Conservation (phyloP, 2,113 vertebrate genomes). For the Marcusenius ussheri region DNA sequence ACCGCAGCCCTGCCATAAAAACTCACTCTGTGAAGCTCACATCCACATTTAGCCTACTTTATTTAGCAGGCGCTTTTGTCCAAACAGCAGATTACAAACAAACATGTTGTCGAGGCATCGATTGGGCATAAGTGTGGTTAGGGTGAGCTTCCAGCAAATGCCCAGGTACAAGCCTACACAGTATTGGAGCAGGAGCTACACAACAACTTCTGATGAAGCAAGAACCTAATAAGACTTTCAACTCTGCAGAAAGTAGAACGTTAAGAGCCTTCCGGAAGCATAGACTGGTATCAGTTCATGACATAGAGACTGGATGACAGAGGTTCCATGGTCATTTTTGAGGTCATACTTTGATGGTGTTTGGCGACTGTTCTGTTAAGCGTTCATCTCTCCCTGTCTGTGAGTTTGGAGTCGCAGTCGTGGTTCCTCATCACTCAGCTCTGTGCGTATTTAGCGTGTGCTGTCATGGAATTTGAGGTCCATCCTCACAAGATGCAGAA, state of each 20-base stretch:
- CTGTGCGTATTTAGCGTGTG: background rate
- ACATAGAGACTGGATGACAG: background rate
- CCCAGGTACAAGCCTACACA: background rate
- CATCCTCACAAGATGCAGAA: background rate
- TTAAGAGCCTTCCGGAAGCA: background rate
- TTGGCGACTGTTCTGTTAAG: background rate
- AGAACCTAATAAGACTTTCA: background rate
- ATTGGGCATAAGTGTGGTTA: background rate
- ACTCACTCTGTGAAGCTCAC: background rate
- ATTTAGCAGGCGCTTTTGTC: background rate
- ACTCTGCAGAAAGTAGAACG: background rate
- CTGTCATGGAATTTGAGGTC: background rate
- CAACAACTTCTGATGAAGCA: background rate
- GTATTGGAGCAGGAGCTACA: background rate
- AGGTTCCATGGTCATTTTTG: background rate
- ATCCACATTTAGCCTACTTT: background rate
- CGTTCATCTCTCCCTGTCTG: background rate
- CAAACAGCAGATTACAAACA: background rate
- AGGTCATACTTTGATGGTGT: background rate
- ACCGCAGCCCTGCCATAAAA: background rate
- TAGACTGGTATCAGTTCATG: background rate
- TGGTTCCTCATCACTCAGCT: background rate
- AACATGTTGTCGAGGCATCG: background rate
- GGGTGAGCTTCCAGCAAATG: background rate
- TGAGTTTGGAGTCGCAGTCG: background rate